phyloP scores from a whole-genome alignment of 2,113 vertebrate species.

The Sebastes schlegelii region DNA sequence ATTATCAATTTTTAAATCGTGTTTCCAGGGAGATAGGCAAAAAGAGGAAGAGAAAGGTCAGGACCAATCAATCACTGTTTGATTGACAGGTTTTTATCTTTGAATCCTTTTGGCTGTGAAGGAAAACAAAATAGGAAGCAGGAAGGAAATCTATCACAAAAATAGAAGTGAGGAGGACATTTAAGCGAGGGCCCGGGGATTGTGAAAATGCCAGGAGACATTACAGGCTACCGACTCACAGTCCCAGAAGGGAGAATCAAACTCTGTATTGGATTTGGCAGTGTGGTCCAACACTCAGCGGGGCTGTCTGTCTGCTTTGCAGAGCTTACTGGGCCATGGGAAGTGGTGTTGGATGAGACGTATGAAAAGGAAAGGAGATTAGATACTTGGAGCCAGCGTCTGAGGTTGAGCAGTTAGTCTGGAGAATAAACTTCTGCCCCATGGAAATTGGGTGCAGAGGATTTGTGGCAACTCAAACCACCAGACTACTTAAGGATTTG shows the following conservation, averaged over 20 bases:
- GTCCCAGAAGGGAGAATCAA: conserved; percentile 28
- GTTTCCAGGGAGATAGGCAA: background rate
- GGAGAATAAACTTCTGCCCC: conserved; percentile 58
- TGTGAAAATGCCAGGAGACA: conserved; percentile 46
- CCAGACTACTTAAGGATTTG: conserved; percentile 39
- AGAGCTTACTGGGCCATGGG: conserved; percentile 54
- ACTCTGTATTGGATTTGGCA: conserved; percentile 53
- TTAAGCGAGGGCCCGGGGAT: conserved; percentile 24
- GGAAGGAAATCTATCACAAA: conserved; percentile 42
- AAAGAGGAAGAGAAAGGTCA: background rate
- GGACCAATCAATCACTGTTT: background rate
- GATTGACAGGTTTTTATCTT: conserved; percentile 26
- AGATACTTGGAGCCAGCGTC: conserved; percentile 36
- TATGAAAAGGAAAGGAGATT: conserved; percentile 54
- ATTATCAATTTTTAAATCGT: conserved; percentile 21
- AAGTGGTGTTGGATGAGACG: conserved; percentile 45
- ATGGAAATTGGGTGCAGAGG: conserved; percentile 42
- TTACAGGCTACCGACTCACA: conserved; percentile 24
- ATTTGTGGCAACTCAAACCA: conserved; percentile 53
- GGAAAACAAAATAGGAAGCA: conserved; percentile 49
- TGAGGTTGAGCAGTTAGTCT: conserved; percentile 51
- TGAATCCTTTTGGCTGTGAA: conserved; percentile 26
- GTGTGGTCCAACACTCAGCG: conserved; percentile 39
- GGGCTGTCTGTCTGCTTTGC: conserved; percentile 49
- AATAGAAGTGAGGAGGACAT: conserved; percentile 47